A percentile compares a stretch with the other conserved stretches of the same genome.
These are phyloP conservation scores for Acrossocheilus fasciatus DNA, from an alignment of 2,797 vertebrate species.

Conservation along the genomic window DNA sequence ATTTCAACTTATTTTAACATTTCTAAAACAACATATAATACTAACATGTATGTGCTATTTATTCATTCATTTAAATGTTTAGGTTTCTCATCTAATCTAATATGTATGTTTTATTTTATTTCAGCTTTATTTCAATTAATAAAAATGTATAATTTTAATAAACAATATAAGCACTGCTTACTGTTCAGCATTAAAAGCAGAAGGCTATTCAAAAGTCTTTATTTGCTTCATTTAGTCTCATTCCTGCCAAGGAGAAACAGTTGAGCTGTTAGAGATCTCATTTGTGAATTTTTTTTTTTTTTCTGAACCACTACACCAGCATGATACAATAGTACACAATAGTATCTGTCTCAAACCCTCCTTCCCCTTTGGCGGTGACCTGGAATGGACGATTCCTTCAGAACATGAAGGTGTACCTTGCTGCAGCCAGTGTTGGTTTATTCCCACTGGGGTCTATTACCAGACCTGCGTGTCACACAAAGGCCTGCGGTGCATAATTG, in stretches of 20 bases:
- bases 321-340: background rate
- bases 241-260: background rate
- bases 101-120: background rate
- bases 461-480: slow-evolving; percentile 33
- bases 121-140: background rate
- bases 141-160: background rate
- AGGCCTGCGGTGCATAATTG: slow-evolving; percentile 6
- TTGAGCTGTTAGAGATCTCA: background rate
- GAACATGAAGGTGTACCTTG: background rate
- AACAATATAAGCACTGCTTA: background rate
- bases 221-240: background rate
- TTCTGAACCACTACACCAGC: background rate
- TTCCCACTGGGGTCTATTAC: slow-evolving; percentile 57
- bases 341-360: slow-evolving; percentile 29
- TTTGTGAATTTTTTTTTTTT: background rate
- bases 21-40: background rate
- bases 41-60: background rate
- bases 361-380: slow-evolving; percentile 32
- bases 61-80: background rate
- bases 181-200: background rate
- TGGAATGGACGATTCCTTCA: slow-evolving; percentile 33
- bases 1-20: background rate
- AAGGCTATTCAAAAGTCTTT: background rate
- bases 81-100: background rate
- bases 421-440: slow-evolving; percentile 24